phyloP scores from a whole-genome alignment of 2,113 vertebrate genomes.

The Scophthalmus maximus region DNA sequence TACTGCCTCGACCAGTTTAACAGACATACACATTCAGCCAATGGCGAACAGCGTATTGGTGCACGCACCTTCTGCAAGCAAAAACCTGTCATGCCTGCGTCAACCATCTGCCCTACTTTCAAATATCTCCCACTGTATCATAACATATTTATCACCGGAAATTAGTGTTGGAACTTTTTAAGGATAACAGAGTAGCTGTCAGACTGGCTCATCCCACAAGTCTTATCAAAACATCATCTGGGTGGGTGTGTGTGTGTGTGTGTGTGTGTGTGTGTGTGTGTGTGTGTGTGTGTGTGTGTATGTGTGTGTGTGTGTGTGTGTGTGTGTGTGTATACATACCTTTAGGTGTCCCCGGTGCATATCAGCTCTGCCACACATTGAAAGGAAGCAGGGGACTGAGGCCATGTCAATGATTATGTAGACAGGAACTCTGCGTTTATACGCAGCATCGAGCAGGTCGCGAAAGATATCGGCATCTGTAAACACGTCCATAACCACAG shows the following conservation, averaged over 20 bases:
- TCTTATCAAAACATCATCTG: conserved; percentile 51
- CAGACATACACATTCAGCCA: conserved; percentile 13
- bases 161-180: background rate
- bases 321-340: conserved; percentile 74
- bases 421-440: conserved; percentile 91
- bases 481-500: conserved; percentile 97
- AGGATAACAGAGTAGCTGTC: background rate
- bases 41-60: conserved; percentile 11
- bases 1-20: conserved; percentile 48
- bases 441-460: conserved; percentile 91
- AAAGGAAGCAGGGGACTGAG: conserved; percentile 89
- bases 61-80: conserved; percentile 26
- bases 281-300: background rate
- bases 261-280: background rate
- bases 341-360: conserved; percentile 97
- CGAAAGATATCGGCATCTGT: conserved; percentile 98
- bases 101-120: background rate
- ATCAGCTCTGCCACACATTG: conserved; percentile 93
- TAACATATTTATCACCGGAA: background rate
- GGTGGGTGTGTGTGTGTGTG: background rate
- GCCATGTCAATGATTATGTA: conserved; percentile 93
- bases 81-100: conserved; percentile 11
- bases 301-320: background rate
- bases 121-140: conserved; percentile 9
- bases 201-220: background rate